These are phyloP conservation scores for Xerus inauris DNA, from an alignment of 2,113 vertebrate genomes.

Conservation along the genomic window DNA sequence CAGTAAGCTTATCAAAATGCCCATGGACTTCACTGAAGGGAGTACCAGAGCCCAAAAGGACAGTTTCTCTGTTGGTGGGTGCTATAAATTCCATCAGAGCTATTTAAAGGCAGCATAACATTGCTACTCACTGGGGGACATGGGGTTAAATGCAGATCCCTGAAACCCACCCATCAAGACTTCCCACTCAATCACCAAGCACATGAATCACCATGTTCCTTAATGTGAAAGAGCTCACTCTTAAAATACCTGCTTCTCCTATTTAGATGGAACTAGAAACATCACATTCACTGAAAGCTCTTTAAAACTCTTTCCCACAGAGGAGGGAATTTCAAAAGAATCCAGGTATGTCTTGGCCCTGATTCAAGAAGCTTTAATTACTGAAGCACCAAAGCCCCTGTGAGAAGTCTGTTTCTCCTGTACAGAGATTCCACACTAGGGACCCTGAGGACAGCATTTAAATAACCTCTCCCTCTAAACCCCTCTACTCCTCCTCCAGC, in stretches of 20 bases:
- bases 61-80: not conserved
- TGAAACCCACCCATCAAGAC: not conserved
- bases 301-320: not conserved
- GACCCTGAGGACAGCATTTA: not conserved
- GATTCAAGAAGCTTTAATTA: conserved; percentile 41
- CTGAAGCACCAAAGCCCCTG: not conserved
- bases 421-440: not conserved
- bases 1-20: not conserved
- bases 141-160: not conserved
- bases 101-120: not conserved
- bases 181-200: not conserved
- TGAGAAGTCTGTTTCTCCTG: not conserved
- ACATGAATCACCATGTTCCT: not conserved
- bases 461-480: not conserved
- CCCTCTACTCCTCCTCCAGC: not conserved
- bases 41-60: not conserved
- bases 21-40: not conserved
- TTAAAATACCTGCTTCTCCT: conserved; percentile 17
- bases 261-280: not conserved
- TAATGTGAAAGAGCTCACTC: not conserved
- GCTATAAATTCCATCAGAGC: not conserved
- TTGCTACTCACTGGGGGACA: not conserved
- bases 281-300: not conserved
- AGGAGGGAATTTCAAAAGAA: not conserved
- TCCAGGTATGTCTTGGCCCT: not conserved